Base-by-base conservation (phyloP, 2,888 invertebrate species). In the Hoplodrina blanda region DNA sequence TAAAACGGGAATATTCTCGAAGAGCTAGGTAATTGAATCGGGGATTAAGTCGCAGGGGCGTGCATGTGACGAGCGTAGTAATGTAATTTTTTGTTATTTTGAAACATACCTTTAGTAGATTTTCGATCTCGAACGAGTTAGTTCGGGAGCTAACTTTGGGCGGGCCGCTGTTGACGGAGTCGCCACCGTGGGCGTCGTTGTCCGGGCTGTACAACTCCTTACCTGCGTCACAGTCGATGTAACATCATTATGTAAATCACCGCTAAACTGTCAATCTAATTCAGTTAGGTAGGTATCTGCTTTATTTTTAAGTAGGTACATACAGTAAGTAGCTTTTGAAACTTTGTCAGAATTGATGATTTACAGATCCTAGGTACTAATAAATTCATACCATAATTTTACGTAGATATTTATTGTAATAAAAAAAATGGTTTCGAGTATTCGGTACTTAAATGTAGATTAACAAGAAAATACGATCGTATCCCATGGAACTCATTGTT, bases 81-180 rank as follows among this genome's bases (percentile, higher is more conserved):
- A 88, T 84, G 70, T 85, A 80, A 78, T 85, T 80, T 83, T 72
- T 62, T 72, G 54, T 56, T 56, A 67, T 73, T 65, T 64, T 69
- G 41, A 78, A 69, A 78, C 63, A 70, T 78, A 78, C 78, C 97
- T 99, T 99, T 82, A 99, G 97, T 88, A 99, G 97, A 95, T 98
- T 99, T 96, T 99, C 99, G 88, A 99, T 99, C 96, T 99, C 99
- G 93, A 99, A 98, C 70, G 99, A 98, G 95, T 98, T 99, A 76
- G 98, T 98, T 85, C 98, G 97, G 64, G 98, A 98, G 85, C 97
- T 97, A 88, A 97, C 97, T 94, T 97, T 98, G 11, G 95, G 95
- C 17, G 95, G 94, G 57, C 96, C 96, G 30, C 89, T 87, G 71
- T 84, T 88, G 62, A 93, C 84, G 15, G 89, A 85, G 62, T 92